These are phyloP conservation scores for Patella vulgata DNA, from an alignment of 1,140 invertebrate species.

Conservation along the genomic window DNA sequence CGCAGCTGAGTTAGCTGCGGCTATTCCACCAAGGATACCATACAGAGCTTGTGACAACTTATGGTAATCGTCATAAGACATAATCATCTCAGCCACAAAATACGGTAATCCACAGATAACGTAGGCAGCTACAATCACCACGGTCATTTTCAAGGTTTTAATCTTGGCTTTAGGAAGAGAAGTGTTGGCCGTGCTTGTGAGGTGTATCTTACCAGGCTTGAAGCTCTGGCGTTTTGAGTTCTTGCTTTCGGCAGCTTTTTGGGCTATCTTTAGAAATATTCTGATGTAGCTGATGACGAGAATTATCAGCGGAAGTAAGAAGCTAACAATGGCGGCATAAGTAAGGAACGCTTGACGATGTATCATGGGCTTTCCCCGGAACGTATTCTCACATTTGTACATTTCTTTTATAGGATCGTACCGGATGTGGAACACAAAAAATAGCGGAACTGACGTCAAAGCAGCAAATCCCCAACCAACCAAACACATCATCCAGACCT, in stretches of 20 bases:
- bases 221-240: conserved; percentile 32
- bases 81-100: conserved; percentile 63
- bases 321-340: conserved; percentile 52
- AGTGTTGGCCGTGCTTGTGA: conserved; percentile 57
- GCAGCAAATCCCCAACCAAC: conserved; percentile 53
- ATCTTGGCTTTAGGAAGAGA: conserved; percentile 64
- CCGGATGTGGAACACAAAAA: conserved; percentile 53
- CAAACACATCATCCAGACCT: conserved; percentile 60
- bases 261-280: conserved; percentile 61
- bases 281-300: conserved; percentile 56
- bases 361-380: conserved; percentile 40
- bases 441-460: conserved; percentile 50
- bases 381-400: conserved; percentile 55
- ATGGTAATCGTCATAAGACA: conserved; percentile 57
- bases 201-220: conserved; percentile 42
- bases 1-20: conserved; percentile 58
- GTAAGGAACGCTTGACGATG: conserved; percentile 61
- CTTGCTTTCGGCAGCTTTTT: conserved; percentile 50
- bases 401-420: conserved; percentile 29
- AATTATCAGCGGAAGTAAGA: conserved; percentile 58
- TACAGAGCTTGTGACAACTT: conserved; percentile 39
- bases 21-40: conserved; percentile 54
- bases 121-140: conserved; percentile 63
- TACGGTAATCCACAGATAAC: conserved; percentile 63
- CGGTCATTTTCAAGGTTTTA: conserved; percentile 66